Conservation (phyloP, 2,797 vertebrate genomes). For the Rhodeus uyekii region DNA sequence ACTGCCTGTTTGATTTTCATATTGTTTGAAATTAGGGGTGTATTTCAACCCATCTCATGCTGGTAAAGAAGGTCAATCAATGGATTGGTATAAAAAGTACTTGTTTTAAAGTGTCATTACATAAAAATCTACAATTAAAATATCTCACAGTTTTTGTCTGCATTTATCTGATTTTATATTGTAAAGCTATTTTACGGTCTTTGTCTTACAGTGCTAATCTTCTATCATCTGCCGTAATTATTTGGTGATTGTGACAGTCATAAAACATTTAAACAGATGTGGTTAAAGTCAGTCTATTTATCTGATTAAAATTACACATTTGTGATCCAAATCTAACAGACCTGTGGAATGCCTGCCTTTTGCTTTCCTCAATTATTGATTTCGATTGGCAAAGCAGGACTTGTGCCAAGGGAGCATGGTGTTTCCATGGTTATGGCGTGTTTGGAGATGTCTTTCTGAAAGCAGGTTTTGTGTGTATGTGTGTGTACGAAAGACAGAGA, state of each 20-base stretch:
- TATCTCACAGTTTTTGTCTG: not conserved
- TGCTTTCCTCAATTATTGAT: constrained; percentile 62
- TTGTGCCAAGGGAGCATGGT: constrained; percentile 73
- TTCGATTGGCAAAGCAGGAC: constrained; percentile 76
- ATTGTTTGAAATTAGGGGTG: not conserved
- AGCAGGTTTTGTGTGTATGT: constrained; percentile 33
- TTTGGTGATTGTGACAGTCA: not conserved
- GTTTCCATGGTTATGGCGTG: constrained; percentile 80
- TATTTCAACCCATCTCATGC: not conserved
- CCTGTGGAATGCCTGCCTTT: constrained; percentile 57
- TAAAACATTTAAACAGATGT: not conserved
- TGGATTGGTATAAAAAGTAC: not conserved
- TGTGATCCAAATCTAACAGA: constrained; percentile 10
- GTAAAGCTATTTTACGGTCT: not conserved
- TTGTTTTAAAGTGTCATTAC: too few relatives aligned
- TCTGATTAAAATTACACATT: constrained; percentile 10
- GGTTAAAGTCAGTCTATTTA: not conserved
- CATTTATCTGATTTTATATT: not conserved
- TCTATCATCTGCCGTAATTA: not conserved
- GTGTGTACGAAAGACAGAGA: constrained; percentile 18
- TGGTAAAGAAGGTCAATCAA: not conserved
- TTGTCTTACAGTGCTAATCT: not conserved
- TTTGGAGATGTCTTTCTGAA: constrained; percentile 61
- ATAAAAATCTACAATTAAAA: not conserved
- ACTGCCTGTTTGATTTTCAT: constrained; percentile 4